Conservation (phyloP, 2,888 invertebrate genomes). For the Chesias legatella region DNA sequence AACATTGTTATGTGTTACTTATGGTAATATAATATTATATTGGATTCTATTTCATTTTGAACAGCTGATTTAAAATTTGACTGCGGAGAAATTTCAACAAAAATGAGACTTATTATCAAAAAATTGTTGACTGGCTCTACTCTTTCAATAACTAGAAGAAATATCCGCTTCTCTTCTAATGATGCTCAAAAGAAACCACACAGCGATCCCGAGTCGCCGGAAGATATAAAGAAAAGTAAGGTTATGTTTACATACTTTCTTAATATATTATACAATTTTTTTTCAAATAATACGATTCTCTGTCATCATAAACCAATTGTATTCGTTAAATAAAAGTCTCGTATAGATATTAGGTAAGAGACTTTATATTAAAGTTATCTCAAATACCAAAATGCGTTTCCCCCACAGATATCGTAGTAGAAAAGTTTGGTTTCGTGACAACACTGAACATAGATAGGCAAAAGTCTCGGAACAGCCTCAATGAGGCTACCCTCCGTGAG, state of each 20-base stretch:
- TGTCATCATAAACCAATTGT: neutral
- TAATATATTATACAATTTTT: neutral
- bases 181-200: slow-evolving; percentile 44
- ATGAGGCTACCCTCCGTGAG: slow-evolving; percentile 83
- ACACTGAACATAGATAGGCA: slow-evolving; percentile 94
- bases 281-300: neutral
- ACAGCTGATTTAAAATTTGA: too few species aligned
- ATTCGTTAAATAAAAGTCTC: neutral
- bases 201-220: slow-evolving; percentile 46
- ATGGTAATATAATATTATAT: too few species aligned
- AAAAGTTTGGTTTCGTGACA: slow-evolving; percentile 83
- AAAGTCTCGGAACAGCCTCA: slow-evolving; percentile 90
- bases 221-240: slow-evolving; percentile 64
- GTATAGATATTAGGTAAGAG: too few species aligned
- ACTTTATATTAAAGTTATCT: too few species aligned
- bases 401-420: slow-evolving; percentile 71
- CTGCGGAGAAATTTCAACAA: too few species aligned
- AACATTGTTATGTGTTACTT: too few species aligned
- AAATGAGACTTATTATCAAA: slow-evolving; percentile 67
- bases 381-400: slow-evolving; percentile 3
- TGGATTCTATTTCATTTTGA: too few species aligned
- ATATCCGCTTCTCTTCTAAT: slow-evolving; percentile 45
- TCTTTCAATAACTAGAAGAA: slow-evolving; percentile 35
- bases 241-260: slow-evolving; percentile 34
- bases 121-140: slow-evolving; percentile 39